Conservation (phyloP, 2,113 vertebrate species). For the Vireo altiloquus region DNA sequence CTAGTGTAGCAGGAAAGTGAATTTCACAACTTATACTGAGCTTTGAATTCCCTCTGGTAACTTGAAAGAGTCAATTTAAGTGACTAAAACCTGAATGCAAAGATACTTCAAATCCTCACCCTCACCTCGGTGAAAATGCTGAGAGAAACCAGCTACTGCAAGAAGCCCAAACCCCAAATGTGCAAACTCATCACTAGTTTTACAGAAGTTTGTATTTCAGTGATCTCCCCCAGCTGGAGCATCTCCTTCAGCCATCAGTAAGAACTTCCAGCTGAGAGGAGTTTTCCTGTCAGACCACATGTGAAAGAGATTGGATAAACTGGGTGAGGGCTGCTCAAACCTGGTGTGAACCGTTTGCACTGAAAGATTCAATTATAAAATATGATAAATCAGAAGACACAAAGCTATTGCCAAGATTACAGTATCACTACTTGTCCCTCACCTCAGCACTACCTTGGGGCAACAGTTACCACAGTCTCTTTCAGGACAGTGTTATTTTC, state of each 20-base stretch:
- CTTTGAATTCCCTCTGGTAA: background rate
- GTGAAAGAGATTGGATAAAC: background rate
- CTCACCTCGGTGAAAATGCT: background rate
- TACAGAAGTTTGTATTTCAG: background rate
- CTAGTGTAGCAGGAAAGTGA: background rate
- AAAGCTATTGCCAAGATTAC: background rate
- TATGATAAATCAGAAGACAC: background rate
- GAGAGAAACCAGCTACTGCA: background rate
- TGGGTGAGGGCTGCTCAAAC: background rate
- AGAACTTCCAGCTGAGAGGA: background rate
- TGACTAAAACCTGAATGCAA: background rate
- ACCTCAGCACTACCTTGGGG: background rate
- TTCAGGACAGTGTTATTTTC: background rate
- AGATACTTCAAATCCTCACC: background rate
- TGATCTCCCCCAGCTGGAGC: background rate
- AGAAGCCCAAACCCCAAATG: background rate
- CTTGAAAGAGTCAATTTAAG: background rate
- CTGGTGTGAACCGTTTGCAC: background rate
- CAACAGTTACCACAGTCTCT: background rate
- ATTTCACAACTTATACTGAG: background rate
- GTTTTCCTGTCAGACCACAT: background rate
- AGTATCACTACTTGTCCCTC: background rate
- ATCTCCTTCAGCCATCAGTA: background rate
- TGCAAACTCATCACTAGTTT: background rate
- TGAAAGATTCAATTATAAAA: background rate